Base-by-base conservation (phyloP, 2,797 vertebrate genomes). In the Etheostoma perlongum region DNA sequence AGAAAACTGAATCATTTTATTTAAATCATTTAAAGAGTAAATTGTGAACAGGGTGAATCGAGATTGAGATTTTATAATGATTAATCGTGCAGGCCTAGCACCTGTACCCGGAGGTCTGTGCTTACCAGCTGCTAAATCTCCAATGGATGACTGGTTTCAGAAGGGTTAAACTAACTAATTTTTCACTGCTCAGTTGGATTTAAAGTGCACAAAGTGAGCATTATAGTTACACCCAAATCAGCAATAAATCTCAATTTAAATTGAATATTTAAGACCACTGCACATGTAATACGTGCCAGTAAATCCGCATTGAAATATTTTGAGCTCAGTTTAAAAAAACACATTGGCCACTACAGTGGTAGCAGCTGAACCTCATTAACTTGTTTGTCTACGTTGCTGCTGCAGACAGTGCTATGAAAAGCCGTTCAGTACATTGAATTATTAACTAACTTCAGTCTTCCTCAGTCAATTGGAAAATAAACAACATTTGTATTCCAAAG, bases 401-500 rank as follows among this genome's bases (percentile, higher is more conserved):
- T 30, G 27, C 52, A 48, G 66, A 73, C 60, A 60, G 59, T 60
- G 51, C 19, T 61, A 25, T 59, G 23, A 36, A 51, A 59, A 46
- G 68, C 54, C 36, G 33, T 33, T 65, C 18, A 47, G 59, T 59
- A 73, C 33, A 51, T 61, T 67, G 19, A 72, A 72, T 79, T 30
- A 58, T 40, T 49, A 83, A 76, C 60, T 64, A 79, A 21, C 63
- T 60, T 52, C 10, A 33, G 67, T 19, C 36, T 33, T 19, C 27
- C 30, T 66, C 55, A 67, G 53, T 59, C 76, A 75, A 4, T 67
- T 62, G 47, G 52, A 21, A 62, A 54, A 36, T 6, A n/a, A 74
- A 36, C 40, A 15, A 9, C 42, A 47, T 81, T 74, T 64, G 33
- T 74, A 67, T 77, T 67, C 71, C 60, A 33, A 16, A 60, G 25